Base-by-base conservation (phyloP, 1,140 invertebrate species). In the Drosophila aff. region DNA sequence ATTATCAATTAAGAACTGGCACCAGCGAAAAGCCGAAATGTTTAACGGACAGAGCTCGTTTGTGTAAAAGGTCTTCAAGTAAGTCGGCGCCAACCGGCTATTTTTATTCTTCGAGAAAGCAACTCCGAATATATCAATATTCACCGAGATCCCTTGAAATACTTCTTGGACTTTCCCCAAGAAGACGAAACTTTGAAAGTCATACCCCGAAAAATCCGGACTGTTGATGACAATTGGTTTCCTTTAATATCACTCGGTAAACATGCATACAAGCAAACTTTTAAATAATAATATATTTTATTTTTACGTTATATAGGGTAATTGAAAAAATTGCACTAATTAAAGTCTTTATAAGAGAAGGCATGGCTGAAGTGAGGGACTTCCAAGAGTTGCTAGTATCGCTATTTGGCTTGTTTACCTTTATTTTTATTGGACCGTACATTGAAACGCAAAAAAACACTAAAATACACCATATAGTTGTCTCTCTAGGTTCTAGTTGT, bases 121-220 rank as follows among this genome's bases (percentile, higher is more conserved):
- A 64, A 75, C 72, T 59, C 71, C 71, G 23, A 21, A 13, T 67
- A 46, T 28, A 53, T 31, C 47, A 16, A 46, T 50, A 59, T 60
- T 38, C 18, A 41, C 78, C 93, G 96, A 60, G 97, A 99, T 93
- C 97, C 97, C 0, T 93, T 98, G 50, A 94, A 95, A 74, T 93
- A 95, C 61, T 95, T 98, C 61, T 89, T 98, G 58, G 96, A 98
- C 75, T 98, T 98, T 94, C 98, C 98, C 2, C 94, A 94, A 38
- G 96, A 96, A 87, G 97, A 98, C 94, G 95, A 98, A 9, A 95
- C 97, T 87, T 95, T 99, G n/a, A 94, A 95, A 83, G 94, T 96
- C 33, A 94, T 98, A 46, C 96, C 96, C 16, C 95, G 97, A 36
- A 96, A 97, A 92, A 96, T 97, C 81, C 94, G 97, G 49, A 98